phyloP scores from a whole-genome alignment of 2,113 vertebrate species.

The Dunckerocampus dactyliophorus region DNA sequence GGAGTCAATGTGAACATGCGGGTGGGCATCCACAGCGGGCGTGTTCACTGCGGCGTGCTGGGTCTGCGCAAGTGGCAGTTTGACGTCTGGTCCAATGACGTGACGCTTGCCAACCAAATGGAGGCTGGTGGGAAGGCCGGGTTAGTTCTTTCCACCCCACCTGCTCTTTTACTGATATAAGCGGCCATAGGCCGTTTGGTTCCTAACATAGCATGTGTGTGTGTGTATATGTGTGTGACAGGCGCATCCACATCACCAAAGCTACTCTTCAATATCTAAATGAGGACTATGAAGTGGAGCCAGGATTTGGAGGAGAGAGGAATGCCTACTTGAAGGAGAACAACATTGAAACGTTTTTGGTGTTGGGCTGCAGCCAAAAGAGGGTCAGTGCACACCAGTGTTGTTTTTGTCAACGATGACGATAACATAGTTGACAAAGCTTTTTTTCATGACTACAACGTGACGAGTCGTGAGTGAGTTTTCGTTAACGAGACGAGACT shows the following conservation, averaged over 20 bases:
- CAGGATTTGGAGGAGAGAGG: conserved; percentile 86
- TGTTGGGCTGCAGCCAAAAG: conserved; percentile 93
- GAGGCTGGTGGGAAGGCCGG: conserved; percentile 90
- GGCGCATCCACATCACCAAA: conserved; percentile 94
- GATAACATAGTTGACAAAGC: no score
- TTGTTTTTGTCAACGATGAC: no score
- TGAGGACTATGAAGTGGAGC: conserved; percentile 93
- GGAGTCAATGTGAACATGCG: conserved; percentile 98
- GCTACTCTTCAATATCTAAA: conserved; percentile 92
- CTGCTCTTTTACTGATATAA: not conserved
- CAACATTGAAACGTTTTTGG: conserved; percentile 91
- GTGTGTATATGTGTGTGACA: conserved; percentile 38
- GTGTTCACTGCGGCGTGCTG: conserved; percentile 91
- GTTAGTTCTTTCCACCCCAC: conserved; percentile 59
- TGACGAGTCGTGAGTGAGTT: no score
- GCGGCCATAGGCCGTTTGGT: not conserved
- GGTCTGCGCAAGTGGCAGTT: conserved; percentile 97
- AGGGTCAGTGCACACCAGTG: conserved; percentile 71
- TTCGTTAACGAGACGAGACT: no score
- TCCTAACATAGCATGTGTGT: conserved; percentile 15
- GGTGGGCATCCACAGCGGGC: conserved; percentile 93
- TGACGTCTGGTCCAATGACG: conserved; percentile 96
- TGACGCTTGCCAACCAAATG: conserved; percentile 95
- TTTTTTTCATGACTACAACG: no score
- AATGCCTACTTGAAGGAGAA: conserved; percentile 91